phyloP scores from a whole-genome alignment of 2,113 vertebrate species.

The Tautogolabrus adspersus region DNA sequence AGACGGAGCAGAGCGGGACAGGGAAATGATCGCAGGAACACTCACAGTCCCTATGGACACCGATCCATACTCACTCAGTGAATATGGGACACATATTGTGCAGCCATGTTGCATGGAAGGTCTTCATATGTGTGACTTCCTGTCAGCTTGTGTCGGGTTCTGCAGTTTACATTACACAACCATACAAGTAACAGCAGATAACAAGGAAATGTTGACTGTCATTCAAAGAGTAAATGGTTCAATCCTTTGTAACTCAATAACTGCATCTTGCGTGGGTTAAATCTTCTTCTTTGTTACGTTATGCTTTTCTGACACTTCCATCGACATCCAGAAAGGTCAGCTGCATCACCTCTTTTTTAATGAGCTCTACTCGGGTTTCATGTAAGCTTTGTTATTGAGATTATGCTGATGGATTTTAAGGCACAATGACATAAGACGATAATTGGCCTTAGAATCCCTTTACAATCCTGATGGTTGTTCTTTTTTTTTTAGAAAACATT shows the following conservation, averaged over 20 bases:
- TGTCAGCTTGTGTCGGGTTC: constrained; percentile 35
- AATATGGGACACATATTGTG: constrained; percentile 58
- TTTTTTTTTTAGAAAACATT: too few species aligned
- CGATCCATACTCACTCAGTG: constrained; percentile 37
- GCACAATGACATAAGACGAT: not conserved
- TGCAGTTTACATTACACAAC: constrained; percentile 38
- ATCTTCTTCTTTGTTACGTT: not conserved
- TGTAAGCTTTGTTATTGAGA: constrained; percentile 8
- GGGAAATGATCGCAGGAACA: constrained; percentile 17
- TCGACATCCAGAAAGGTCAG: not conserved
- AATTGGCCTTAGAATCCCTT: not conserved
- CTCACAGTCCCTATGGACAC: constrained; percentile 45
- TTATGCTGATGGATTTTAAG: constrained; percentile 18
- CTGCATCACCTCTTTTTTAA: constrained; percentile 6
- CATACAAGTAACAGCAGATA: constrained; percentile 18
- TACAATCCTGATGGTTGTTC: too few species aligned
- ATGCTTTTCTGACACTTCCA: not conserved
- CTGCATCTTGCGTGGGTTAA: too few species aligned
- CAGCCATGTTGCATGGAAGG: constrained; percentile 31
- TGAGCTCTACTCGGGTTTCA: not conserved
- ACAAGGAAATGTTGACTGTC: not conserved
- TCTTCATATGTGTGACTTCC: constrained; percentile 37
- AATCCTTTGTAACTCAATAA: not conserved
- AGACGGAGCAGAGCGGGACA: constrained; percentile 30
- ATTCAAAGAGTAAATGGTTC: not conserved